A percentile compares a stretch with the other conserved stretches of the same genome.
Evolutionary conservation across 2,113 vertebrate species (phyloP).

Genomic region (Malaclemys terrapin): DNA sequence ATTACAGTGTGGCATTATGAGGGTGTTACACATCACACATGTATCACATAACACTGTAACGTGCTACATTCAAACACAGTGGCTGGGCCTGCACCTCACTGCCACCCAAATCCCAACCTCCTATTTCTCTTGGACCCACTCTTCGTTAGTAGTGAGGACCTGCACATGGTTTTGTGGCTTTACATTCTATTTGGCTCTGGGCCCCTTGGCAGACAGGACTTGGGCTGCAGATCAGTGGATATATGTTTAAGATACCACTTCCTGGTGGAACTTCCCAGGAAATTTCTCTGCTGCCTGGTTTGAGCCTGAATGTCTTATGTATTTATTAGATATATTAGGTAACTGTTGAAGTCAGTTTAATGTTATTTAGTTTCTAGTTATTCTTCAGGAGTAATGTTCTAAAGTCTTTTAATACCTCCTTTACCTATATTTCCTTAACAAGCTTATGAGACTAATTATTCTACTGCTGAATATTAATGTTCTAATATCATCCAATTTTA

Average conservation of each 20-base stretch:
- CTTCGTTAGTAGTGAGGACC: not conserved
- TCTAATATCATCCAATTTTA: not conserved
- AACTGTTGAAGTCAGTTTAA: not conserved
- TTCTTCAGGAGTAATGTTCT: not conserved
- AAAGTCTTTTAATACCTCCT: not conserved
- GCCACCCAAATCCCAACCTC: not conserved
- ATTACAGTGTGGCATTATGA: not conserved
- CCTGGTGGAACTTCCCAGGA: not conserved
- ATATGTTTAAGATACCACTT: not conserved
- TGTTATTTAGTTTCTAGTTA: not conserved
- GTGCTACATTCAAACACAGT: too few relatives aligned
- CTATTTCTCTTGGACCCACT: not conserved
- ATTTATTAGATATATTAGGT: not conserved
- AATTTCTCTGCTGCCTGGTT: not conserved
- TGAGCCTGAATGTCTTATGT: not conserved
- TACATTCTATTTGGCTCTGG: not conserved
- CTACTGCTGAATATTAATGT: not conserved
- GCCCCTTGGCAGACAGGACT: not conserved
- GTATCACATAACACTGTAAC: not conserved
- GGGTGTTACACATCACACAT: not conserved
- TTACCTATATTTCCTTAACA: not conserved
- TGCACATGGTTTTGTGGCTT: not conserved
- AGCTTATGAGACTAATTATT: not conserved
- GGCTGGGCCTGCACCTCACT: not conserved
- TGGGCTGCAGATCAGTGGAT: not conserved